Conservation (phyloP, 2,888 invertebrate genomes). For the Agrotis exclamationis region DNA sequence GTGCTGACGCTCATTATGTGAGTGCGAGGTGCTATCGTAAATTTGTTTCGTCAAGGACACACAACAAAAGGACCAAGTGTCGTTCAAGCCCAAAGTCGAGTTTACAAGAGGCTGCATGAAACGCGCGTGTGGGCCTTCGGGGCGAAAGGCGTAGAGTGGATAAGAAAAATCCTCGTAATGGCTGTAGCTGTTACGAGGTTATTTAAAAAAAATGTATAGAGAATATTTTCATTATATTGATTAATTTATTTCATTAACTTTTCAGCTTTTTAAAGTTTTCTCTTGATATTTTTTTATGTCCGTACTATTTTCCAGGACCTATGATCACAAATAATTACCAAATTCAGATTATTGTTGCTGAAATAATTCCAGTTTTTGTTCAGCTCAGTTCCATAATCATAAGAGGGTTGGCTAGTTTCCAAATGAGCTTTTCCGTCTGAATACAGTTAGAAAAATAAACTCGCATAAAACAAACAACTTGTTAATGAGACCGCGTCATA, state of each 20-base stretch:
- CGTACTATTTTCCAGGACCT: not conserved
- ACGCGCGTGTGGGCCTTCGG: slow-evolving; percentile 87
- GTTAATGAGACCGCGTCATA: slow-evolving; percentile 42
- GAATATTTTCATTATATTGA: no score
- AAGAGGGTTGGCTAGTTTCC: fast-evolving
- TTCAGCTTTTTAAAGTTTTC: no score
- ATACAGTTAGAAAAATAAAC: not conserved
- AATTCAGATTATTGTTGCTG: not conserved
- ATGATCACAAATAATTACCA: not conserved
- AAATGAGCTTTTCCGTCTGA: not conserved
- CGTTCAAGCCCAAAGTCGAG: slow-evolving; percentile 87
- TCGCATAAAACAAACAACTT: not conserved
- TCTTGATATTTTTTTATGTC: not conserved
- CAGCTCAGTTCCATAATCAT: not conserved
- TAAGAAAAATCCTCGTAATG: slow-evolving; percentile 44
- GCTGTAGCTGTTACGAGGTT: not conserved
- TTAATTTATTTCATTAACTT: no score
- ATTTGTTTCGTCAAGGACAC: slow-evolving; percentile 87
- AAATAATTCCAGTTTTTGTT: not conserved
- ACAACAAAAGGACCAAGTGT: slow-evolving; percentile 87
- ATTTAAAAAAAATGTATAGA: not conserved
- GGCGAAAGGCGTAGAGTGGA: slow-evolving; percentile 71
- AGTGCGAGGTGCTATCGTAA: slow-evolving; percentile 84
- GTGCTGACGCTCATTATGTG: slow-evolving; percentile 85
- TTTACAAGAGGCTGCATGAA: slow-evolving; percentile 88